phyloP scores from a whole-genome alignment of 2,888 invertebrate genomes.

The Lithophane semibrunnea region DNA sequence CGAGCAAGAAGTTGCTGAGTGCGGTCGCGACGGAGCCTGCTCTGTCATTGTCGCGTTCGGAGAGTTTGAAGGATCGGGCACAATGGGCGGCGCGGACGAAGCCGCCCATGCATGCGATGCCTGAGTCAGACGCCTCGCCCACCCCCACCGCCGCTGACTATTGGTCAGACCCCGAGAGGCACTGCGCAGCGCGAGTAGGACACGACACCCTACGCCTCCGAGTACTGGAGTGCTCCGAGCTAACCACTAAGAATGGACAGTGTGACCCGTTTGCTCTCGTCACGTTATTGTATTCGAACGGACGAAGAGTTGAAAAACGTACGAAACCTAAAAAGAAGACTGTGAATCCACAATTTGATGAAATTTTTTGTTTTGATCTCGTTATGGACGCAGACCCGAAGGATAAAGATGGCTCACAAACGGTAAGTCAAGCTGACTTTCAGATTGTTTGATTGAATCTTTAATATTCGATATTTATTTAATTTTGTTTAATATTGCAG shows the following conservation, averaged over 20 bases:
- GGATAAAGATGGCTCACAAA: conserved; percentile 89
- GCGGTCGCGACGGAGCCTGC: conserved; percentile 84
- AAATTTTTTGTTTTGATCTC: conserved; percentile 95
- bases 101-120: conserved; percentile 87
- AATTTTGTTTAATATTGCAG: conserved; percentile 67
- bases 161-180: conserved; percentile 89
- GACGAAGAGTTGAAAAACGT: conserved; percentile 94
- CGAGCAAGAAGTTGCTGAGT: conserved; percentile 86
- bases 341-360: conserved; percentile 96
- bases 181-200: conserved; percentile 85
- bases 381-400: conserved; percentile 90
- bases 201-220: conserved; percentile 91
- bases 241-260: conserved; percentile 96
- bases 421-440: conserved; percentile 80
- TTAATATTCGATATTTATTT: not conserved
- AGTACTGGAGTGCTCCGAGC: conserved; percentile 96
- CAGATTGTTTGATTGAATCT: not conserved
- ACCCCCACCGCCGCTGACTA: conserved; percentile 88
- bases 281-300: conserved; percentile 95
- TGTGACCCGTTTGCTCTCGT: conserved; percentile 97
- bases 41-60: conserved; percentile 85
- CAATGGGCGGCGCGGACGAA: conserved; percentile 84
- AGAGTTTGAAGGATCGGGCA: conserved; percentile 87
- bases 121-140: conserved; percentile 82
- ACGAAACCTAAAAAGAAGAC: conserved; percentile 97